Evolutionary conservation across 2,113 vertebrate species (phyloP).

Genomic region (Suricata suricatta): DNA sequence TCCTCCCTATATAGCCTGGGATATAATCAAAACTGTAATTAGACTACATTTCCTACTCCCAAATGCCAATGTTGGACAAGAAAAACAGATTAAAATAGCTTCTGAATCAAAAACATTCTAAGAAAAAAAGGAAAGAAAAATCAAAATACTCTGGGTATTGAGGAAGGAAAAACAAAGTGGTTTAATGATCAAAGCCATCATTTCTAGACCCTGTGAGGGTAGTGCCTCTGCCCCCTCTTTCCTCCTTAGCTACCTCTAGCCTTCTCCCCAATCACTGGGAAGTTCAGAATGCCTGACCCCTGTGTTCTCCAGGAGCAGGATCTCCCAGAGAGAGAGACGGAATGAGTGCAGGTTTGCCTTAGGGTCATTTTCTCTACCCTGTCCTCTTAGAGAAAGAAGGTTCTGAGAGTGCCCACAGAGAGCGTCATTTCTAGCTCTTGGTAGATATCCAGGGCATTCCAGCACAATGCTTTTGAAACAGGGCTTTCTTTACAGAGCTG

Average conservation of each 20-base stretch:
- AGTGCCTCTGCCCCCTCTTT: not conserved
- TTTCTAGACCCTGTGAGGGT: not conserved
- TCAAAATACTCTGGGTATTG: not conserved
- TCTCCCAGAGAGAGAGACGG: not conserved
- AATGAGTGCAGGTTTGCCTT: accelerated
- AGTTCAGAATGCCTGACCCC: not conserved
- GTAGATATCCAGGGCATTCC: not conserved
- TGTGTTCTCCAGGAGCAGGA: not conserved
- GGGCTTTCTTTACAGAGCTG: not conserved
- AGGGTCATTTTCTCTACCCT: not conserved
- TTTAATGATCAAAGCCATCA: not conserved
- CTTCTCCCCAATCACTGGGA: not conserved
- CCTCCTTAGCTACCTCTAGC: not conserved
- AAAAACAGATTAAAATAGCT: not conserved
- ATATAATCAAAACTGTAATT: constrained; percentile 36
- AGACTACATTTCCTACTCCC: constrained; percentile 21
- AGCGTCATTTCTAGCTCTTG: not conserved
- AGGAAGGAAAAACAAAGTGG: not conserved
- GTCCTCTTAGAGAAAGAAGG: not conserved
- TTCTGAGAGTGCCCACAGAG: not conserved
- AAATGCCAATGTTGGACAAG: constrained; percentile 35
- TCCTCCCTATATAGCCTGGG: not conserved
- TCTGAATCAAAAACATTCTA: constrained; percentile 30
- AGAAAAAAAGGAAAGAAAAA: not conserved
- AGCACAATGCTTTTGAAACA: not conserved